These are phyloP conservation scores for Oncorhynchus nerka DNA, from an alignment of 2,113 vertebrate genomes.

Conservation along the genomic window DNA sequence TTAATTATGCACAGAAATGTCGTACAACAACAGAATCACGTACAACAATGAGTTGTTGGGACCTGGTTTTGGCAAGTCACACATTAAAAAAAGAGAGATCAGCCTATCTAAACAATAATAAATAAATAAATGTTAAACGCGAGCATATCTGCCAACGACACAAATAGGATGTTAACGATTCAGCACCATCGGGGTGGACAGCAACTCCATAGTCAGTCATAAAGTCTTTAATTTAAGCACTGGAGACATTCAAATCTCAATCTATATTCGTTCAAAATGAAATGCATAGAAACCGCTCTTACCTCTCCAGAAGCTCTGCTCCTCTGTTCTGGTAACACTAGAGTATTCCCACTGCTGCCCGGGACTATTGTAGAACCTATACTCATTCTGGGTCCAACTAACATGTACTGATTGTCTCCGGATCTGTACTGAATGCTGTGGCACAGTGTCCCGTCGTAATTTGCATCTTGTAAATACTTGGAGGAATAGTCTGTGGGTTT, in stretches of 20 bases:
- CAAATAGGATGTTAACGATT: not conserved
- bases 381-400: conserved; percentile 4
- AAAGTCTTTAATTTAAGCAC: too few species aligned
- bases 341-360: conserved; percentile 1
- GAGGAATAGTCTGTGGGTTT: not conserved
- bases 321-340: not conserved
- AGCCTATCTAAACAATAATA: not conserved
- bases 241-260: too few species aligned
- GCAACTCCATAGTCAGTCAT: too few species aligned
- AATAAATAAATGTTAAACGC: too few species aligned
- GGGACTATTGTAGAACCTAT: not conserved
- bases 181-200: not conserved
- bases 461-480: conserved; percentile 3
- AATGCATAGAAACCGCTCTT: not conserved
- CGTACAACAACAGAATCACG: not conserved
- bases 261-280: conserved; percentile 25
- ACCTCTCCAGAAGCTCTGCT: not conserved
- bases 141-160: too few species aligned
- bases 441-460: conserved; percentile 16
- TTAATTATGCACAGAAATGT: not conserved
- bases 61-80: not conserved
- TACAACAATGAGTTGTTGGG: not conserved
- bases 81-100: not conserved
- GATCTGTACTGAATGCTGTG: conserved; percentile 1
- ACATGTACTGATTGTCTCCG: not conserved